A percentile compares a stretch with the other conserved stretches of the same genome.
Evolutionary conservation across 2,888 invertebrate genomes (phyloP).

Genomic region (Morpho helenor): DNA sequence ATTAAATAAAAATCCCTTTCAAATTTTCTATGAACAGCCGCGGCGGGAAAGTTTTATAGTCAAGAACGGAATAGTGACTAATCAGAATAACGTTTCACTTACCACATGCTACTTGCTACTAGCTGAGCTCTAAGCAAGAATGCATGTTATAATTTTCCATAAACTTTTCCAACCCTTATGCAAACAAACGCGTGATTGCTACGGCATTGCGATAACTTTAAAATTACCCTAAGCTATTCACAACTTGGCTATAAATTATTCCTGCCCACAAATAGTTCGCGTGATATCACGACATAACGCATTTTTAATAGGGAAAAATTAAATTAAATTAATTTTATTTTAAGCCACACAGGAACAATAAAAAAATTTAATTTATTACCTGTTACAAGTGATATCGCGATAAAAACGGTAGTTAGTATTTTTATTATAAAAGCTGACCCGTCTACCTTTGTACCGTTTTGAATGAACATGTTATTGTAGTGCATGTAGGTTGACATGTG

Average conservation of each 20-base stretch:
- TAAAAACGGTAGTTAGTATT: not conserved
- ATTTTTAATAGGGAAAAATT: slow-evolving; percentile 19
- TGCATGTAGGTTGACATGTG: no score
- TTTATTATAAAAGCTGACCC: no score
- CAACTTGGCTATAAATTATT: slow-evolving; percentile 21
- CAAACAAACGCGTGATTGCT: slow-evolving; percentile 10
- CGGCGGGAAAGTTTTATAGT: no score
- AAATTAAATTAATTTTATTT: slow-evolving; percentile 21
- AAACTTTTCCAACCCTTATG: slow-evolving; percentile 1
- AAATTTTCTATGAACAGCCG: no score
- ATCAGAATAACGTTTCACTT: no score
- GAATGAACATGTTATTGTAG: no score
- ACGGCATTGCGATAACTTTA: slow-evolving; percentile 13
- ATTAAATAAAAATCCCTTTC: no score
- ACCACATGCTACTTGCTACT: no score
- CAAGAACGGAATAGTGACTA: no score
- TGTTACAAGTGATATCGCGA: not conserved
- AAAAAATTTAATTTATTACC: slow-evolving; percentile 8
- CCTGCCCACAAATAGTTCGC: slow-evolving; percentile 19
- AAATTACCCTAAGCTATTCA: slow-evolving; percentile 18
- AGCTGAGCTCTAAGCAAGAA: not conserved
- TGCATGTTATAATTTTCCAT: slow-evolving; percentile 2
- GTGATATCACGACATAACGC: slow-evolving; percentile 22
- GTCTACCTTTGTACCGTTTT: no score
- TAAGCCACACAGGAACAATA: slow-evolving; percentile 12